Percentiles rank a stretch among this genome's conserved stretches.
Evolutionary conservation across 2,888 invertebrate genomes (phyloP).

Genomic region (Rhagophthalmus giganteus): DNA sequence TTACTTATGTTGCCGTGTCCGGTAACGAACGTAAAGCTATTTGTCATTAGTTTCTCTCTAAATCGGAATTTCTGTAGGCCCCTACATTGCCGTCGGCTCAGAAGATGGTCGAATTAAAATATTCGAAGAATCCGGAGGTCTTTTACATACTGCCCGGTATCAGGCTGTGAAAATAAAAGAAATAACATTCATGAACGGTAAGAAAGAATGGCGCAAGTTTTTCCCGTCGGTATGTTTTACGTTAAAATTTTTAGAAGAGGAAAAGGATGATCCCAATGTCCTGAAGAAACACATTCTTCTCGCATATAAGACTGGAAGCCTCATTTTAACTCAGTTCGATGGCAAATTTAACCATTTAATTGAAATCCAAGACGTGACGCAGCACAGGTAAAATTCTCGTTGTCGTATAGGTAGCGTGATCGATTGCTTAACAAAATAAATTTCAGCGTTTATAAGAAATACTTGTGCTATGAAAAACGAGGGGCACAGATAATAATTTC

Average conservation of each 20-base stretch:
- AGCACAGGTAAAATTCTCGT: slow-evolving; percentile 40
- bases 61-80: slow-evolving; percentile 29
- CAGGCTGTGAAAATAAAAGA: slow-evolving; percentile 47
- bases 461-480: slow-evolving; percentile 50
- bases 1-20: slow-evolving; percentile 49
- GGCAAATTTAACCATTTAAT: slow-evolving; percentile 30
- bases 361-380: slow-evolving; percentile 43
- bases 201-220: no score
- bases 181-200: slow-evolving; percentile 46
- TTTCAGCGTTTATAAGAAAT: slow-evolving; percentile 49
- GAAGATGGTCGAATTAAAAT: slow-evolving; percentile 50
- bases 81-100: slow-evolving; percentile 49
- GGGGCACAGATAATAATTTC: slow-evolving; percentile 50
- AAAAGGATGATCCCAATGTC: slow-evolving; percentile 11
- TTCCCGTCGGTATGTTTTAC: no score
- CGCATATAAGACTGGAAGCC: slow-evolving; percentile 32
- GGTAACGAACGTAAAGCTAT: slow-evolving; percentile 32
- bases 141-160: slow-evolving; percentile 42
- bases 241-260: slow-evolving; percentile 28
- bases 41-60: not conserved
- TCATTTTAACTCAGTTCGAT: slow-evolving; percentile 34
- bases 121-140: slow-evolving; percentile 46
- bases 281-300: slow-evolving; percentile 30
- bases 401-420: not conserved
- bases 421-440: no score